These are phyloP conservation scores for Pelecanus crispus DNA, from an alignment of 2,113 vertebrate species.

Conservation along the genomic window DNA sequence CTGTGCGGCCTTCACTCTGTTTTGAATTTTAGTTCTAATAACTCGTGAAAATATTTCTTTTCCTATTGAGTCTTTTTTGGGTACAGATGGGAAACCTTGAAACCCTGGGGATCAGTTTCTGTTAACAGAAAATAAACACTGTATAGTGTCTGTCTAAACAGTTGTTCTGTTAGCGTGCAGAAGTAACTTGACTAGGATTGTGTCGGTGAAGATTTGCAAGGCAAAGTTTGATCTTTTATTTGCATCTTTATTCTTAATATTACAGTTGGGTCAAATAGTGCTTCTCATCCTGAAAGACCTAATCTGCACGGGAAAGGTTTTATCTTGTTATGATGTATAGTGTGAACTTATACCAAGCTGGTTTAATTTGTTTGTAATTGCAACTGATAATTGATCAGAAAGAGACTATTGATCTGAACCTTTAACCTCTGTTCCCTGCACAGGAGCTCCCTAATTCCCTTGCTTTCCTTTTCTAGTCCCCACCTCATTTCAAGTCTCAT, in stretches of 20 bases:
- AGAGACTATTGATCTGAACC: background rate
- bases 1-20: background rate
- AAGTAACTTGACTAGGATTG: background rate
- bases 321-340: background rate
- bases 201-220: background rate
- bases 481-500: background rate
- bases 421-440: background rate
- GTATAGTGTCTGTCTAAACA: background rate
- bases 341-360: background rate
- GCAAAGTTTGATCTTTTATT: background rate
- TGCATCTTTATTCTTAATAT: background rate
- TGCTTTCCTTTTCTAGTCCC: background rate
- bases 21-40: constrained; percentile 12
- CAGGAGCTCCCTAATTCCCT: background rate
- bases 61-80: background rate
- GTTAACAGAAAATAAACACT: background rate
- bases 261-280: background rate
- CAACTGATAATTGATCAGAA: background rate
- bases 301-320: background rate
- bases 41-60: background rate
- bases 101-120: background rate
- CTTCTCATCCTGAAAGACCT: background rate
- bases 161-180: background rate
- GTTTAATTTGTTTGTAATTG: background rate
- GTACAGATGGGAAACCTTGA: background rate